phyloP scores from a whole-genome alignment of 1,140 invertebrate species.

The Harlomillsia oculata region DNA sequence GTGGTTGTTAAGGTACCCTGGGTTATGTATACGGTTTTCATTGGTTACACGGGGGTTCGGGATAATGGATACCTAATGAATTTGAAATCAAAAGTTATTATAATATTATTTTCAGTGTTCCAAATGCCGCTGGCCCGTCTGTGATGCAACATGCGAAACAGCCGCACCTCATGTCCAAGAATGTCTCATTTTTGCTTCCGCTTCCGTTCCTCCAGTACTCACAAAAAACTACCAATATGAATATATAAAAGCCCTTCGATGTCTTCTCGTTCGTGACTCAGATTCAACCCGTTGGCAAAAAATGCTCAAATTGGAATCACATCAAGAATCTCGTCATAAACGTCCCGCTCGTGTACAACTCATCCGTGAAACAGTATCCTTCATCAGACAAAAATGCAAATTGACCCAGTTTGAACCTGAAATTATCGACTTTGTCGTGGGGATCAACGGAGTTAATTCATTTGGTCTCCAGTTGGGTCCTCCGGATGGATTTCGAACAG shows the following conservation, averaged over 20 bases:
- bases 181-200: neutral
- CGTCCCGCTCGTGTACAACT: conserved; percentile 3
- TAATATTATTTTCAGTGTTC: conserved; percentile 5
- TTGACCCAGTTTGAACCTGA: conserved; percentile 5
- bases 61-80: too few relatives aligned
- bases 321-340: neutral
- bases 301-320: conserved; percentile 9
- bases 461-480: conserved; percentile 6
- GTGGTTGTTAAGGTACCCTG: too few relatives aligned
- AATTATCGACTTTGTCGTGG: conserved; percentile 5
- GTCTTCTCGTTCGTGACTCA: neutral
- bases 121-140: conserved; percentile 9
- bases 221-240: conserved; percentile 17
- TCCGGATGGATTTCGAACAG: neutral
- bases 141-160: conserved; percentile 1
- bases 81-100: neutral
- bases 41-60: too few relatives aligned
- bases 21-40: too few relatives aligned
- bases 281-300: neutral
- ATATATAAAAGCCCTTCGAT: conserved; percentile 9
- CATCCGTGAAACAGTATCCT: conserved; percentile 3
- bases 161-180: neutral
- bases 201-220: neutral
- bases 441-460: conserved; percentile 8
- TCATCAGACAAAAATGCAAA: conserved; percentile 5